Evolutionary conservation across 2,797 vertebrate species (phyloP).

Genomic region (Bradypus variegatus): DNA sequence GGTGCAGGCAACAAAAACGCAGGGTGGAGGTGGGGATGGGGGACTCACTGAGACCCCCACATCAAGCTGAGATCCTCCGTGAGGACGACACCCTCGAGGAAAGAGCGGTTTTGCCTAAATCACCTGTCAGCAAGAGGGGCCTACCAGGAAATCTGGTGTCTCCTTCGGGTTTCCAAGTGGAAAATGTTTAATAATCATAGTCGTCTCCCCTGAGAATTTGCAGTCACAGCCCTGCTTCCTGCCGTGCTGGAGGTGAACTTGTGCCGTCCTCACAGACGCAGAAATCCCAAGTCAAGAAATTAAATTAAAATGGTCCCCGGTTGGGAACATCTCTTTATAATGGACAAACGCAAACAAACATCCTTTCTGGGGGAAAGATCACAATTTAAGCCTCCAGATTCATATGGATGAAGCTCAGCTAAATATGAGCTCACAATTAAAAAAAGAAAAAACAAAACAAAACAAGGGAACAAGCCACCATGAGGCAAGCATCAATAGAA

Average conservation of each 20-base stretch:
- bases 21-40: fast-evolving
- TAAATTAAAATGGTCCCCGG: background rate
- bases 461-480: background rate
- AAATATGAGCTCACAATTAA: background rate
- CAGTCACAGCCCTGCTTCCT: background rate
- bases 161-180: background rate
- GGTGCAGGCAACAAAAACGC: background rate
- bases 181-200: background rate
- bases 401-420: fast-evolving
- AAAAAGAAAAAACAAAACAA: background rate
- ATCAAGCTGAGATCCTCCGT: background rate
- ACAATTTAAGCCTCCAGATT: background rate
- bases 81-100: fast-evolving
- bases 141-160: background rate
- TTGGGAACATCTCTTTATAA: too few species aligned
- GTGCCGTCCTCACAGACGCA: too few species aligned
- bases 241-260: background rate
- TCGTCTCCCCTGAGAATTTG: background rate
- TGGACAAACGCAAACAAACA: background rate
- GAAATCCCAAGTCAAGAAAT: background rate
- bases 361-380: background rate
- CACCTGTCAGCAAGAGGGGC: background rate
- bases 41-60: background rate
- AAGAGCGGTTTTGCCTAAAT: fast-evolving
- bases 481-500: background rate